phyloP scores from a whole-genome alignment of 2,797 vertebrate genomes.

The Melanotaenia boesemani region DNA sequence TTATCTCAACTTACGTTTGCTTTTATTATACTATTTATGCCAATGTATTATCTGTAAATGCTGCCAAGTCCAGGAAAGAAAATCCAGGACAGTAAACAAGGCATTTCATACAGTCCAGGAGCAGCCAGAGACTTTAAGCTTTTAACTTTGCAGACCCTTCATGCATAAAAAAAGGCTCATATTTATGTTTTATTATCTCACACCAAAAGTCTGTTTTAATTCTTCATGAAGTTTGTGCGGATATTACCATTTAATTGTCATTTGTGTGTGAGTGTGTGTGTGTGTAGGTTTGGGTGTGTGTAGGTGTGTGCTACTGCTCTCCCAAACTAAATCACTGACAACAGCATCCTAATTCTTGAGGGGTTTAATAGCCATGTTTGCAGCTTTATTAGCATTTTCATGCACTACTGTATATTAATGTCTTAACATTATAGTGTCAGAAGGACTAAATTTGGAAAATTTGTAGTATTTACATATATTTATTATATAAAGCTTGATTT shows the following conservation, averaged over 20 bases:
- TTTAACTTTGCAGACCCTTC: not conserved
- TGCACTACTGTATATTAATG: not conserved
- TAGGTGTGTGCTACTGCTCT: not conserved
- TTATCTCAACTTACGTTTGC: not conserved
- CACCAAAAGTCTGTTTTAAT: conserved; percentile 11
- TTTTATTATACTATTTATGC: not conserved
- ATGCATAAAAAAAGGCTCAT: not conserved
- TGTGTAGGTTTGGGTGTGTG: not conserved
- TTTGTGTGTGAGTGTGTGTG: not conserved
- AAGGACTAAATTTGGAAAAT: too few species aligned
- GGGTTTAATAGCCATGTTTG: conserved; percentile 7
- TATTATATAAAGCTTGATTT: too few species aligned
- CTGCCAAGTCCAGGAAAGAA: not conserved
- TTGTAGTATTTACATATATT: not conserved
- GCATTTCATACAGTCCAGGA: not conserved
- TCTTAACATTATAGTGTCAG: not conserved
- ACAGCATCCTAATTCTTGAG: not conserved
- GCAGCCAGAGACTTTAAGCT: not conserved
- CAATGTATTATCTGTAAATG: not conserved
- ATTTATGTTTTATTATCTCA: conserved; percentile 29
- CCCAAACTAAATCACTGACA: conserved; percentile 18
- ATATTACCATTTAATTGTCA: conserved; percentile 8
- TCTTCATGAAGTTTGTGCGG: conserved; percentile 2
- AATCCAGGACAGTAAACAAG: not conserved
- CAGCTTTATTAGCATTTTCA: conserved; percentile 4